Evolutionary conservation across 2,888 invertebrate species (phyloP), one percentile per base, ranked within the genome.

Genomic region (Eudasyphora cyanicolor): DNA sequence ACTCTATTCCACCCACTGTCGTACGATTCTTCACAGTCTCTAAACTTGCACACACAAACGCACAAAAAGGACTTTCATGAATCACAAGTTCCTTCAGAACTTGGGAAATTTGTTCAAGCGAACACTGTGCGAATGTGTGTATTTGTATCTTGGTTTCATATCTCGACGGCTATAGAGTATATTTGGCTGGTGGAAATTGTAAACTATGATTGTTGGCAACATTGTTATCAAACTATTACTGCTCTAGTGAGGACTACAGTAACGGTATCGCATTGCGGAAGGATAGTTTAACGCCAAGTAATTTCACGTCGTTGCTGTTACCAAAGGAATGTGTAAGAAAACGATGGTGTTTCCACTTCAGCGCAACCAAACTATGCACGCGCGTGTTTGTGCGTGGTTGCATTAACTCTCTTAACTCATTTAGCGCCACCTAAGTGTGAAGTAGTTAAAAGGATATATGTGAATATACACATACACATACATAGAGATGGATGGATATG

Each of bases 171-270:
- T n/a, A n/a, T n/a, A n/a, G n/a, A n/a, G n/a, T 35, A 21, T 64
- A 64, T 35, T 38, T 64, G 21, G 51, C 14, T 64, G 67, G 67
- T n/a, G n/a, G 29, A 69, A 69, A 69, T 69, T 27, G 24, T 69
- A 69, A 49, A 69, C 29, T 69, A 27, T 69, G 49, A 49, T 69
- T 69, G 69, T 45, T 69, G 27, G 45, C 69, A 69, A 69, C 49
- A 69, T 69, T 69, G 69, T 69, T 69, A 69, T 69, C 69, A 69
- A 69, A 69, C 45, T 29, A 49, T 49, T 69, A 60, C 32, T 4
- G n/a, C n/a, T n/a, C n/a, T n/a, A n/a, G n/a, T n/a, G n/a, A n/a
- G n/a, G n/a, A n/a, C 10, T 4, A 32, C 14, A 27, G 45, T 69
- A 49, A n/a, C 69, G 27, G 27, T 49, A 49, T 45, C 29, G 49